Percentiles rank a stretch among this genome's conserved stretches.
Conservation (phyloP, 2,797 vertebrate genomes). For the Myotis vivesi region DNA sequence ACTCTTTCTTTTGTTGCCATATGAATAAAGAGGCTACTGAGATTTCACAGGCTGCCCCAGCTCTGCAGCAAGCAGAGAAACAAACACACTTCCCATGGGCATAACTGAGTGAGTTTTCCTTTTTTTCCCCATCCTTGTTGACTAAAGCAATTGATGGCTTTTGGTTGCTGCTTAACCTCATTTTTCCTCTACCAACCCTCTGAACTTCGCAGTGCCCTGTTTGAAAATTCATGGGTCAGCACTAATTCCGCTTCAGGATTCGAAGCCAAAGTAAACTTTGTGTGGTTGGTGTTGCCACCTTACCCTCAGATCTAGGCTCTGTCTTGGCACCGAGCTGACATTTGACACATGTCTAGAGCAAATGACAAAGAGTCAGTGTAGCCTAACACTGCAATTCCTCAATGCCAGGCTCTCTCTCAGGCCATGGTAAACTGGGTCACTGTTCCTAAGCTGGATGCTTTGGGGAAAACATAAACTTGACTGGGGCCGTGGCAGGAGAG, state of each 20-base stretch:
- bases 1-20: not conserved
- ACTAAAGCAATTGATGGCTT: not conserved
- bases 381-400: not conserved
- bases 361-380: not conserved
- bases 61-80: not conserved
- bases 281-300: not conserved
- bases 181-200: not conserved
- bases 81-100: not conserved
- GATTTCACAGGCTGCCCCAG: not conserved
- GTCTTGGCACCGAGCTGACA: slow-evolving; percentile 20
- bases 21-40: slow-evolving; percentile 11
- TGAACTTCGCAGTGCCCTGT: not conserved
- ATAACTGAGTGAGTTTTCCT: not conserved
- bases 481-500: not conserved
- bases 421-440: not conserved
- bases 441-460: not conserved
- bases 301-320: not conserved
- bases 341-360: not conserved
- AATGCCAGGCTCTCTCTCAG: not conserved
- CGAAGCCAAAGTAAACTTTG: not conserved
- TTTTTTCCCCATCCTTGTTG: not conserved
- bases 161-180: not conserved
- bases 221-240: not conserved
- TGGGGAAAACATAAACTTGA: not conserved
- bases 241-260: not conserved